Percentiles rank a stretch among this genome's conserved stretches.
Evolutionary conservation across 2,888 invertebrate genomes (phyloP).

Genomic region (Dryocosmus kuriphilus): DNA sequence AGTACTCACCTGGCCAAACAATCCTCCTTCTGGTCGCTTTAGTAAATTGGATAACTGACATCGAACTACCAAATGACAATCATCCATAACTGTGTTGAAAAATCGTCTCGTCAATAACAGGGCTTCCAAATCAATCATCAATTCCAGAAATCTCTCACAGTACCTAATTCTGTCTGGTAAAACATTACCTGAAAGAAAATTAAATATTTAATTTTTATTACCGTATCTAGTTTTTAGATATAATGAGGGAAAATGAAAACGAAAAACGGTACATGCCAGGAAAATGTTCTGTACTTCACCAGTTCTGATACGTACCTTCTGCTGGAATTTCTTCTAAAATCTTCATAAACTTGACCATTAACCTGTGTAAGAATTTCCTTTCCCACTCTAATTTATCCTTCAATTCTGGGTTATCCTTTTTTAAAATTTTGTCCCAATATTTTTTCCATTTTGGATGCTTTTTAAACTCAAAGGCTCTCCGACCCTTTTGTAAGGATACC

Average conservation of each 20-base stretch:
- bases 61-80: conserved; percentile 94
- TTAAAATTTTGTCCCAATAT: conserved; percentile 93
- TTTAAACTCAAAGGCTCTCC: conserved; percentile 92
- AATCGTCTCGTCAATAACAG: conserved; percentile 96
- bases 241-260: too few relatives aligned
- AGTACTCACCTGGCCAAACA: conserved; percentile 91
- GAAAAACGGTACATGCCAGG: too few relatives aligned
- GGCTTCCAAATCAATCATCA: conserved; percentile 97
- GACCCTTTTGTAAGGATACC: conserved; percentile 90
- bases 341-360: conserved; percentile 93
- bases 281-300: not conserved
- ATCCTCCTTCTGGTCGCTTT: conserved; percentile 89
- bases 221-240: too few relatives aligned
- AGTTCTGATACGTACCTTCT: conserved; percentile 79
- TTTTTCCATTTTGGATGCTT: conserved; percentile 93
- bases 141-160: conserved; percentile 96
- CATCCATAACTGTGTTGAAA: conserved; percentile 97
- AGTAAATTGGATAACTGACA: conserved; percentile 90
- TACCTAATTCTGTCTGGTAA: conserved; percentile 83
- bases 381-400: conserved; percentile 89
- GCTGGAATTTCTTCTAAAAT: conserved; percentile 87
- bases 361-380: conserved; percentile 88
- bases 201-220: conserved; percentile 26
- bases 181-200: conserved; percentile 67
- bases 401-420: conserved; percentile 87